These are phyloP conservation scores for Notolepis coatsorum DNA, from an alignment of 2,797 vertebrate species.

Conservation along the genomic window DNA sequence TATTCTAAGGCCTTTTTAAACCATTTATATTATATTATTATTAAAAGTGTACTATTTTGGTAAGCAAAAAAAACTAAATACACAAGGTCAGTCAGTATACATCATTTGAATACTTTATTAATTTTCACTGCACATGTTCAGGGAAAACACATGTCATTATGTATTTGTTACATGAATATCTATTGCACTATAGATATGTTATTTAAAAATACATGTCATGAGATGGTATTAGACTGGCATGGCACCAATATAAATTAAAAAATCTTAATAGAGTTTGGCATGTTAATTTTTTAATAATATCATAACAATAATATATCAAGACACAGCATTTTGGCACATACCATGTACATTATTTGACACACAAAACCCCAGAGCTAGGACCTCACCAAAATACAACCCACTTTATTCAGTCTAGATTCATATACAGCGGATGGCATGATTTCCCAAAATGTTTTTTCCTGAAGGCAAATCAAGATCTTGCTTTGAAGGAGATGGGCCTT, in stretches of 20 bases:
- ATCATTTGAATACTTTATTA: slow-evolving; percentile 72
- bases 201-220: slow-evolving; percentile 77
- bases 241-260: slow-evolving; percentile 70
- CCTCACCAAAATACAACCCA: slow-evolving; percentile 37
- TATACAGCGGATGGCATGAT: slow-evolving; percentile 45
- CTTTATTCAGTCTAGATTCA: slow-evolving; percentile 30
- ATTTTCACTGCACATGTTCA: slow-evolving; percentile 78
- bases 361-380: slow-evolving; percentile 65
- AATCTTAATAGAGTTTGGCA: slow-evolving; percentile 62
- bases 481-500: slow-evolving; percentile 51
- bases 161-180: slow-evolving; percentile 78
- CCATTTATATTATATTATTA: no score
- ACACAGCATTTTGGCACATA: slow-evolving; percentile 69
- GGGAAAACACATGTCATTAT: slow-evolving; percentile 76
- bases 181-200: slow-evolving; percentile 76
- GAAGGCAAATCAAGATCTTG: slow-evolving; percentile 50
- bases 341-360: slow-evolving; percentile 68
- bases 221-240: slow-evolving; percentile 66
- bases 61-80: background rate
- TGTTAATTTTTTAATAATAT: slow-evolving; percentile 65
- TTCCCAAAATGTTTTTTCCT: slow-evolving; percentile 36
- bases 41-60: no score
- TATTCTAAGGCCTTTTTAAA: no score
- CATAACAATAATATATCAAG: slow-evolving; percentile 73
- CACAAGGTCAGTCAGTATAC: slow-evolving; percentile 44